Conservation (phyloP, 2,113 vertebrate genomes). For the Clarias macrocephalus region DNA sequence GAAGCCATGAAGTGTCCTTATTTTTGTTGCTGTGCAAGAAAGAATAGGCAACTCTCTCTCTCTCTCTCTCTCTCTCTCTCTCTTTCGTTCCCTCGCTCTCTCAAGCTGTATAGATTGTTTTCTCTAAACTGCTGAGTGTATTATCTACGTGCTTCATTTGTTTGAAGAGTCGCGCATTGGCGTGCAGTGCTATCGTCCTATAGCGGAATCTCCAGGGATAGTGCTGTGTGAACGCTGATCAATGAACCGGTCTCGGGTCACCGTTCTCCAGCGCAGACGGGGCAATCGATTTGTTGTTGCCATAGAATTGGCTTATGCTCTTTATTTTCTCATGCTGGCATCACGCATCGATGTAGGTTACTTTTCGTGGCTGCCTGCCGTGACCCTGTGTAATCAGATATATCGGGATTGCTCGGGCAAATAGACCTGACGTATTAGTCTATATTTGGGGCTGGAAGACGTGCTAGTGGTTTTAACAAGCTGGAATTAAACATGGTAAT, state of each 20-base stretch:
- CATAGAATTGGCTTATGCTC: slow-evolving; percentile 61
- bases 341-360: slow-evolving; percentile 62
- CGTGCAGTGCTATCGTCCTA: slow-evolving; percentile 19
- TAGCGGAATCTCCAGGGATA: slow-evolving; percentile 47
- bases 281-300: slow-evolving; percentile 58
- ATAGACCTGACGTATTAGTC: slow-evolving; percentile 28
- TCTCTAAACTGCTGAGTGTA: neutral
- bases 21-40: no score
- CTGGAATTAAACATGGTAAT: neutral
- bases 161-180: neutral
- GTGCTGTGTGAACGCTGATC: slow-evolving; percentile 60
- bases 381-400: slow-evolving; percentile 47
- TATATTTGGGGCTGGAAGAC: neutral
- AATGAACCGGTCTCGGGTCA: slow-evolving; percentile 60
- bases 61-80: neutral
- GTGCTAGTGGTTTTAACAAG: neutral
- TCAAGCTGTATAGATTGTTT: neutral
- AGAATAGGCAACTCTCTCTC: no score
- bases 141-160: neutral
- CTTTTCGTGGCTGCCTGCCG: slow-evolving; percentile 51
- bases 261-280: slow-evolving; percentile 61
- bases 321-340: slow-evolving; percentile 64
- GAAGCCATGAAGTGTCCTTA: no score
- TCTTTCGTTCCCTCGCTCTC: neutral
- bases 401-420: neutral